Base-by-base conservation (phyloP, 1,140 invertebrate genomes). In the Bactericera cockerelli region DNA sequence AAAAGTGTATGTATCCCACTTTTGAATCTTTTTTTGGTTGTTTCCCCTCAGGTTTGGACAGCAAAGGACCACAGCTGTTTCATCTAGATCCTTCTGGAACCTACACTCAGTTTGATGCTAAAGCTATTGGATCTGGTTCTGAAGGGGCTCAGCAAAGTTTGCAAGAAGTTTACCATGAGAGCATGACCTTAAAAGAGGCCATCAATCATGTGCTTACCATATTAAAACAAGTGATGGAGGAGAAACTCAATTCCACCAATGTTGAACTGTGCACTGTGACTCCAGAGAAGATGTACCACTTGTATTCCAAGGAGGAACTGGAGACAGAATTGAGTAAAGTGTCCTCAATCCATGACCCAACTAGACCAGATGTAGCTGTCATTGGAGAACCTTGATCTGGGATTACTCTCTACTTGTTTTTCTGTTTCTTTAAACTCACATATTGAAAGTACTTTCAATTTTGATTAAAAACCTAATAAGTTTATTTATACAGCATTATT, bases 181-280 rank as follows among this genome's bases (percentile, higher is more conserved):
- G 89, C 11, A 93, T 99, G 86, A 94, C 87, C 0, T 71, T 99
- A n/a, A 84, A 89, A 61, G 94, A 98, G 76, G 96, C 95, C 14
- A 84, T 92, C 58, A 94, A 93, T 68, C 72, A 87, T 31, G 85
- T 92, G 1, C 73, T 99, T 14, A 93, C 87, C 8, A 99, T 98
- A 68, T 73, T 99, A 1, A 99, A 99, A 70, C 95, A 99, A 77
- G 95, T 99, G 0, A 99, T 99, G 97, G 97, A 99, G 71, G 97
- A 99, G 72, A 99, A 98, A 74, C 72, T 99, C 0, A 98, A 89
- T 63, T 89, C 92, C 26, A 92, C 86, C 31, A 99, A 99, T 76
- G 93, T 99, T 54, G 97, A 99, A 77, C 87, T 98, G 31, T 91
- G 93, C 67, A 92, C 88, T 16, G 89, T 98, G 74, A 96, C 90